Conservation (phyloP, 1,140 invertebrate species). For the Drosophila tani region DNA sequence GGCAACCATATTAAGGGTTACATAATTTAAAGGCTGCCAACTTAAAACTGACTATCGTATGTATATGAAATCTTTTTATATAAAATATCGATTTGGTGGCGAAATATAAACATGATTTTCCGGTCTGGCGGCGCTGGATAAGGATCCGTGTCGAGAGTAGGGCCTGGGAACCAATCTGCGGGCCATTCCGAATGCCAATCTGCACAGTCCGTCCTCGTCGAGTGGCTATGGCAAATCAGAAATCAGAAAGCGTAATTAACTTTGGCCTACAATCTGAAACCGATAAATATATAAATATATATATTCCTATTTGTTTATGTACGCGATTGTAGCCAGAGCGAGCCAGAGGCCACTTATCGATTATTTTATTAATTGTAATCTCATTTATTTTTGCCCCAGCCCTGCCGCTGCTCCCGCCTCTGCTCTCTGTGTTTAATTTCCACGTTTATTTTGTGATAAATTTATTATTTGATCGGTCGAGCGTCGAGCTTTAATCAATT, state of each 20-base stretch:
- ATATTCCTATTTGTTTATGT: conserved; percentile 3
- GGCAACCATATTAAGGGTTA: too few relatives aligned
- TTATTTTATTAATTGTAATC: conserved; percentile 83
- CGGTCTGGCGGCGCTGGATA: conserved; percentile 4
- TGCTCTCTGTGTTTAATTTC: conserved; percentile 61
- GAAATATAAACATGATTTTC: conserved; percentile 3
- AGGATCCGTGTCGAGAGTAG: background rate
- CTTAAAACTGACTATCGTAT: background rate
- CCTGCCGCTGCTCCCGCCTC: conserved; percentile 27
- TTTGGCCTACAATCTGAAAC: conserved; percentile 57
- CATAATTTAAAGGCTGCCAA: background rate
- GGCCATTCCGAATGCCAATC: conserved; percentile 6
- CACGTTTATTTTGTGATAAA: conserved; percentile 82
- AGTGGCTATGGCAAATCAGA: conserved; percentile 65
- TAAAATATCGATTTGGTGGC: background rate
- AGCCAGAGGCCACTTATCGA: conserved; percentile 68
- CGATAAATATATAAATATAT: conserved; percentile 6
- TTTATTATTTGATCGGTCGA: conserved; percentile 67
- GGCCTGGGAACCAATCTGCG: conserved; percentile 12
- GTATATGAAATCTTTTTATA: too few relatives aligned
- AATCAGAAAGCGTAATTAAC: conserved; percentile 78
- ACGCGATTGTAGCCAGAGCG: conserved; percentile 5
- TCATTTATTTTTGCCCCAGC: conserved; percentile 73
- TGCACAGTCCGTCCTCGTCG: conserved; percentile 9
- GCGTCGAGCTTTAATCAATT: conserved; percentile 70